phyloP scores from a whole-genome alignment of 2,888 invertebrate species.

The Brenthis daphne region DNA sequence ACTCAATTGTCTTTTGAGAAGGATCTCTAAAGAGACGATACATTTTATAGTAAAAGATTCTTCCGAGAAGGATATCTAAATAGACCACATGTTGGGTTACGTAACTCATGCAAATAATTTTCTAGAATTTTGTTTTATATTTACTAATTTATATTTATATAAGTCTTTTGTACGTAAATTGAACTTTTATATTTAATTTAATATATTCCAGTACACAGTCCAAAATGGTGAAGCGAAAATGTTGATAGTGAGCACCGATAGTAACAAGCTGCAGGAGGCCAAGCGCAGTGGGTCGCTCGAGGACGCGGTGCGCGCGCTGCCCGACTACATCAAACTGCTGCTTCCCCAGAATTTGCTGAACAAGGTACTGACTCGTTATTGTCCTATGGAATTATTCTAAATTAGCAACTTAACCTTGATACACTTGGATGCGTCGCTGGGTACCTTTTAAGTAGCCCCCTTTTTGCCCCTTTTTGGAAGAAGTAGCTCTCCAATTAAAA shows the following conservation, averaged over 20 bases:
- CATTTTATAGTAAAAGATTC: too few species aligned
- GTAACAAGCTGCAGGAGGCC: constrained; percentile 65
- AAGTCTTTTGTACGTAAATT: not conserved
- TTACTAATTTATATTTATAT: not conserved
- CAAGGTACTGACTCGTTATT: constrained; percentile 52
- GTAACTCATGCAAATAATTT: too few species aligned
- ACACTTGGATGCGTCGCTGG: too few species aligned
- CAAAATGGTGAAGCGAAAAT: constrained; percentile 77
- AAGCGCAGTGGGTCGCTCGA: constrained; percentile 65
- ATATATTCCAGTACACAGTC: constrained; percentile 65
- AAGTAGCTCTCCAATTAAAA: too few species aligned
- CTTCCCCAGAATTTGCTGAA: constrained; percentile 69
- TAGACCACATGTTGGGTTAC: too few species aligned
- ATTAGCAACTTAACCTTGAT: too few species aligned
- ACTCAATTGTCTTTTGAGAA: too few species aligned
- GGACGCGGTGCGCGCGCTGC: constrained; percentile 71
- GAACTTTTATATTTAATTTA: not conserved
- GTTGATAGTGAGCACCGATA: constrained; percentile 71
- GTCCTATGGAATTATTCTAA: too few species aligned
- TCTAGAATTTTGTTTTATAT: not conserved
- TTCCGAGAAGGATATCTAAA: too few species aligned
- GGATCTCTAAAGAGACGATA: too few species aligned
- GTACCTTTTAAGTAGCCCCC: too few species aligned
- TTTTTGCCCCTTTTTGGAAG: too few species aligned
- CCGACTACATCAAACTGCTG: constrained; percentile 73